A percentile compares a stretch with the other conserved stretches of the same genome.
Evolutionary conservation across 2,888 invertebrate species (phyloP).

Genomic region (Eilema sororculum): DNA sequence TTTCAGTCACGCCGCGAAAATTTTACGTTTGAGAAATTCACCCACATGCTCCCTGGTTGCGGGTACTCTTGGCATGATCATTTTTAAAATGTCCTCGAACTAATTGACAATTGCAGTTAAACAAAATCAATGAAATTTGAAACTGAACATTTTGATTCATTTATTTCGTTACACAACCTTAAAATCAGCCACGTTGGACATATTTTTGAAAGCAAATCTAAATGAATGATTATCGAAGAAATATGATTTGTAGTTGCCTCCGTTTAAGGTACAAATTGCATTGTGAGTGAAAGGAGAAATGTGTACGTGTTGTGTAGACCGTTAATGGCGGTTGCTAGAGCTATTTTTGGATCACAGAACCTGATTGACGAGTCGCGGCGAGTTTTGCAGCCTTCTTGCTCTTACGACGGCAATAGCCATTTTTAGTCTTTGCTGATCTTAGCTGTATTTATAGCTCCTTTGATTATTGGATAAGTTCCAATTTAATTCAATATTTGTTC

Average conservation of each 20-base stretch:
- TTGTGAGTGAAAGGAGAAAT: constrained; percentile 78
- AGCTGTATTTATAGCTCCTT: constrained; percentile 28
- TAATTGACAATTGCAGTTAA: background rate
- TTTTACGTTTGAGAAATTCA: no score
- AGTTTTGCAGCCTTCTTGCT: constrained; percentile 60
- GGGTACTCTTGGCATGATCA: no score
- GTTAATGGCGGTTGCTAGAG: constrained; percentile 64
- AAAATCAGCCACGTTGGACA: constrained; percentile 3
- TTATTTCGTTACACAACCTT: constrained; percentile 10
- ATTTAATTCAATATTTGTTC: no score
- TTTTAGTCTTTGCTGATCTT: constrained; percentile 49
- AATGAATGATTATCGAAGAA: constrained; percentile 35
- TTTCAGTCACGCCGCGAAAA: no score
- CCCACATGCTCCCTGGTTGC: no score
- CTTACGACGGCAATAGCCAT: constrained; percentile 55
- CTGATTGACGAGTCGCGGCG: constrained; percentile 63
- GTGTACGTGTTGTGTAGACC: constrained; percentile 70
- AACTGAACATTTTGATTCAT: background rate
- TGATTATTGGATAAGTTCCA: no score
- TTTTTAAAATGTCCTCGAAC: no score
- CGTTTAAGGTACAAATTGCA: constrained; percentile 66
- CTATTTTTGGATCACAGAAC: constrained; percentile 79
- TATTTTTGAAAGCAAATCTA: constrained; percentile 37
- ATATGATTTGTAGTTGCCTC: constrained; percentile 43
- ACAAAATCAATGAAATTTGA: background rate